A percentile compares a stretch with the other conserved stretches of the same genome.
Conservation (phyloP, 2,888 invertebrate species). For the Salpingus planirostris region DNA sequence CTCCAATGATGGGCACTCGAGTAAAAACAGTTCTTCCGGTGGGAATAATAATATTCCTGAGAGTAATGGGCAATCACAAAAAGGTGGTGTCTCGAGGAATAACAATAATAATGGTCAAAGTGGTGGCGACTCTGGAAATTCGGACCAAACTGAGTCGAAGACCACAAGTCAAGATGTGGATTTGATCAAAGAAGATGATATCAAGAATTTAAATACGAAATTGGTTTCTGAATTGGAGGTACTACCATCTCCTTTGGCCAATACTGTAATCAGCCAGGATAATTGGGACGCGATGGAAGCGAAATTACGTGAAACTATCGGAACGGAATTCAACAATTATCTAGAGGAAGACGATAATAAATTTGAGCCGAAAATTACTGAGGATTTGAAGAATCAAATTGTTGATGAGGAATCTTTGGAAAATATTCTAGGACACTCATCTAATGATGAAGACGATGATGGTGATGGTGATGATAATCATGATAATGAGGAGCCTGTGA, state of each 20-base stretch:
- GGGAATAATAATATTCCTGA: constrained; percentile 36
- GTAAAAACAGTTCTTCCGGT: constrained; percentile 35
- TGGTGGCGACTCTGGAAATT: constrained; percentile 35
- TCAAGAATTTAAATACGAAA: constrained; percentile 5
- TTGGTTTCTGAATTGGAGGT: constrained; percentile 4
- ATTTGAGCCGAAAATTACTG: not conserved
- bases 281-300: constrained; percentile 39
- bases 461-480: not conserved
- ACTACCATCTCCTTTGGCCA: constrained; percentile 13
- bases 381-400: not conserved
- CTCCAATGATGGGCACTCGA: constrained; percentile 62
- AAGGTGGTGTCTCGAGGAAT: constrained; percentile 11
- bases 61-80: constrained; percentile 34
- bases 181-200: constrained; percentile 47
- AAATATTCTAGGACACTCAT: not conserved
- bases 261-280: constrained; percentile 33
- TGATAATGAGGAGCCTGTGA: not conserved
- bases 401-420: not conserved
- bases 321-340: constrained; percentile 14
- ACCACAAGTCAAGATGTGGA: constrained; percentile 25
- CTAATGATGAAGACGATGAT: not conserved
- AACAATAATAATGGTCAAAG: constrained; percentile 19
- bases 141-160: constrained; percentile 23
- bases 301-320: constrained; percentile 30
- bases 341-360: not conserved